phyloP scores from a whole-genome alignment of 2,888 invertebrate genomes.

The Plusia festucae region DNA sequence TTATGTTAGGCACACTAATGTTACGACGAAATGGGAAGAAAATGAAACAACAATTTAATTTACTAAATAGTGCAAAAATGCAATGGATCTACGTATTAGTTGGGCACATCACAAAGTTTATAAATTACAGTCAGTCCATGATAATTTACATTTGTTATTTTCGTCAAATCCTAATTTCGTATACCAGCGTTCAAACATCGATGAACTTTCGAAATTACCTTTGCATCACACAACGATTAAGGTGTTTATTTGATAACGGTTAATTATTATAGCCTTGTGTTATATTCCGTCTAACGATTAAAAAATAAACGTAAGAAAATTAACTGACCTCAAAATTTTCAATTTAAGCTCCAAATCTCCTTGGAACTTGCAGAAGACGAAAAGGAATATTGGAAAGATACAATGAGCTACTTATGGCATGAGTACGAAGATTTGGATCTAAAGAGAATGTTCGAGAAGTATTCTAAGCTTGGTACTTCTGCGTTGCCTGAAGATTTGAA shows the following conservation, averaged over 20 bases:
- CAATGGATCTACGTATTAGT: too few species aligned
- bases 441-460: conserved; percentile 92
- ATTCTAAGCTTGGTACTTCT: conserved; percentile 92
- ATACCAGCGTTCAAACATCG: too few species aligned
- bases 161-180: too few species aligned
- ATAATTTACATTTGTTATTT: too few species aligned
- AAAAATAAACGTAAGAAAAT: background rate
- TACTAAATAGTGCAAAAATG: too few species aligned
- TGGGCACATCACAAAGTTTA: too few species aligned
- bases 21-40: too few species aligned
- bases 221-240: background rate
- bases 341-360: conserved; percentile 73
- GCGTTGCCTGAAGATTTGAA: conserved; percentile 93
- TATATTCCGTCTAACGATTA: background rate
- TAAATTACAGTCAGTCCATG: too few species aligned
- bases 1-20: background rate
- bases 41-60: too few species aligned
- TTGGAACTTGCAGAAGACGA: conserved; percentile 85
- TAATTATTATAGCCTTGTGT: background rate
- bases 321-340: background rate
- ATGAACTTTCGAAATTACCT: too few species aligned
- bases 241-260: background rate
- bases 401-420: conserved; percentile 92
- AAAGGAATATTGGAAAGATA: conserved; percentile 91
- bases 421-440: conserved; percentile 91